Evolutionary conservation across 2,797 vertebrate species (phyloP), one percentile per base, ranked within the genome.

Genomic region (Acipenser oxyrinchus): DNA sequence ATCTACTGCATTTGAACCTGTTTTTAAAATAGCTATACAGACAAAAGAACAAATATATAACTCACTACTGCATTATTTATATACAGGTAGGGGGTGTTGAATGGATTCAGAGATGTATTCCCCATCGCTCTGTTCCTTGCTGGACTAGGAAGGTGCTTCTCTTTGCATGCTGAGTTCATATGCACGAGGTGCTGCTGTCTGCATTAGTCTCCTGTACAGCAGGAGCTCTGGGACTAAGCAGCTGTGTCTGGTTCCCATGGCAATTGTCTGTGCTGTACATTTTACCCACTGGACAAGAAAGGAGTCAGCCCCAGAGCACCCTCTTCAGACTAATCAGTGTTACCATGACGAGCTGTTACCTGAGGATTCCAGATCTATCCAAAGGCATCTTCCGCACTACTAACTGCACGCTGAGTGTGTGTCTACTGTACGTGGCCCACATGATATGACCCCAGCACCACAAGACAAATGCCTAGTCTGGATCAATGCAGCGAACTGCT

Each of bases 231-330:
- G 55, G 55, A n/a, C 55, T 58, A 13, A 58, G 55, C 12, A 58
- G 55, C 55, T 12, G 55, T 58, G 55, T 58, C 55, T 58, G 55
- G 55, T 58, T 13, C 55, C 55, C 13, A 13, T 58, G 63, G 51
- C 12, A 48, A 49, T n/a, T 51, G 7, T 23, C 0, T 51, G 49
- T 68, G 68, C 65, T 66, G 62, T 78, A 73, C 70, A 62, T 12
- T 79, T 77, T 76, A 68, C 79, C 53, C 58, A 11, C 11, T 68
- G 70, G 71, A 73, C 78, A 62, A 63, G 62, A 55, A 64, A 68
- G 70, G 65, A 52, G 74, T 71, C 71, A 55, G 64, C 63, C 67
- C n/a, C 48, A 48, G 23, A 49, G 37, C n/a, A 13, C 12, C 53
- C 57, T 53, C 48, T 53, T 59, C 10, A 49, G 52, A 49, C 64